Percentiles rank a stretch among this genome's conserved stretches.
Conservation (phyloP, 2,113 vertebrate species). For the Lipotes vexillifer region DNA sequence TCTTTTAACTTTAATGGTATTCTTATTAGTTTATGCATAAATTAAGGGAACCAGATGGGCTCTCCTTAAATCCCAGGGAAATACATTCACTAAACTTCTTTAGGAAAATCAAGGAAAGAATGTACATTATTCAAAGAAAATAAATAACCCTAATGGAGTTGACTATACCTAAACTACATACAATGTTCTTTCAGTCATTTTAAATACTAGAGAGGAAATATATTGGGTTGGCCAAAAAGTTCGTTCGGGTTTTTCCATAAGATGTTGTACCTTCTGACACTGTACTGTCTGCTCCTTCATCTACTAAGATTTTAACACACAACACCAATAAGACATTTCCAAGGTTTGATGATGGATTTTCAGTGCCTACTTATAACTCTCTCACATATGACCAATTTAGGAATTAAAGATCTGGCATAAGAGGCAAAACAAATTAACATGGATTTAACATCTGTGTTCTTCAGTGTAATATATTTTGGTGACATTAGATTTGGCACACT, state of each 20-base stretch:
- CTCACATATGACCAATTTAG: background rate
- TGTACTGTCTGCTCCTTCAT: background rate
- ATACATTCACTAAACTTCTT: background rate
- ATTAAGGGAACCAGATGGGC: background rate
- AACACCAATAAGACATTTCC: background rate
- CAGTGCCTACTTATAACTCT: background rate
- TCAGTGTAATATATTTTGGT: background rate
- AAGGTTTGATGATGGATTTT: background rate
- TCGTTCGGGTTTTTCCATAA: no score
- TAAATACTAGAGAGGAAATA: background rate
- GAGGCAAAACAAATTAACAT: background rate
- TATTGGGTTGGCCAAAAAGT: no score
- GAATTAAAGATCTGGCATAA: background rate
- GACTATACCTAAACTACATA: background rate
- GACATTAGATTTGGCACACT: constrained; percentile 29
- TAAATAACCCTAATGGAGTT: background rate
- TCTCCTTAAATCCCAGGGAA: background rate
- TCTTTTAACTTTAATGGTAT: constrained; percentile 41
- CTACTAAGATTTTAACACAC: background rate
- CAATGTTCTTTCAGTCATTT: background rate
- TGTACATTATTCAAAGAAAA: constrained; percentile 40
- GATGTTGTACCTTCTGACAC: no score
- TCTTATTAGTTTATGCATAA: constrained; percentile 37
- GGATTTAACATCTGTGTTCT: constrained; percentile 31
- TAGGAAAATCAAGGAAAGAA: constrained; percentile 27